These are phyloP conservation scores for Ptychodera flava DNA, from an alignment of 35 echinoderm and acorn worm genomes.

Conservation along the genomic window DNA sequence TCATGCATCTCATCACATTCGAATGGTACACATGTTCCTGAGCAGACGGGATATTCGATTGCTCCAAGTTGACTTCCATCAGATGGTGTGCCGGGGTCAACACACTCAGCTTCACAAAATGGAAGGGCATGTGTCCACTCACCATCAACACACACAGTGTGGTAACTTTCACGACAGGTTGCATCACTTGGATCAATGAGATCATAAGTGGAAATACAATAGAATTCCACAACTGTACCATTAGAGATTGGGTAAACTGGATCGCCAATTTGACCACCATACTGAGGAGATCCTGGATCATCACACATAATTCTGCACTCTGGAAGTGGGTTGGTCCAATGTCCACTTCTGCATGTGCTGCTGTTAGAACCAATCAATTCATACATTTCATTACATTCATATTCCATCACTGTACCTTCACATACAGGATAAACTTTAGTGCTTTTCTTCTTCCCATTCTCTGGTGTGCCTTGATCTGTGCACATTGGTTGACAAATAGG, in stretches of 20 bases:
- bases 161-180: not conserved
- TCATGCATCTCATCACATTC: not conserved
- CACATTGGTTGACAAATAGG: no score
- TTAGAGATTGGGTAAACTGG: not conserved
- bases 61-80: not conserved
- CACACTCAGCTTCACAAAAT: not conserved
- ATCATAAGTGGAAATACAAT: not conserved
- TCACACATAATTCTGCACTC: not conserved
- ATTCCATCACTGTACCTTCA: no score
- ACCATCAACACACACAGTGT: not conserved
- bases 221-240: not conserved
- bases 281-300: not conserved
- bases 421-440: no score
- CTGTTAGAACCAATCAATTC: not conserved
- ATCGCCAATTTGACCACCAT: not conserved
- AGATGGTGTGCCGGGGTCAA: not conserved
- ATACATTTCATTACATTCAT: no score
- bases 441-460: no score
- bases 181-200: not conserved
- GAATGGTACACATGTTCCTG: not conserved
- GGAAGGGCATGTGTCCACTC: not conserved
- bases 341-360: not conserved
- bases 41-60: not conserved
- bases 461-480: no score
- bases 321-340: not conserved